These are phyloP conservation scores for Malurus elegans DNA, from an alignment of 2,113 vertebrate species.

Conservation along the genomic window DNA sequence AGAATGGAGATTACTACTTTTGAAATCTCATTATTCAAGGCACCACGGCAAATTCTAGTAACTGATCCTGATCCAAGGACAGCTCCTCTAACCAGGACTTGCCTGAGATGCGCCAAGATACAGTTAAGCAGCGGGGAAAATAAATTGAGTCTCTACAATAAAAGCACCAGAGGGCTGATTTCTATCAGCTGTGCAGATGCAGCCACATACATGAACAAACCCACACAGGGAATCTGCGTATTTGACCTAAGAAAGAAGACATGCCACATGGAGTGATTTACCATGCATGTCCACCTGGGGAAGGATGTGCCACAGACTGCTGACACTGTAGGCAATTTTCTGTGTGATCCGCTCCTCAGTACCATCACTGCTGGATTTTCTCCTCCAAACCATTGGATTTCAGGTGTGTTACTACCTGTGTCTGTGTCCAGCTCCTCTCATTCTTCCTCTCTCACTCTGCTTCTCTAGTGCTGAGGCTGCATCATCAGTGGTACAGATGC, in stretches of 20 bases:
- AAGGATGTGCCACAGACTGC: not conserved
- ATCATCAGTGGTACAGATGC: not conserved
- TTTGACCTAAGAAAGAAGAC: not conserved
- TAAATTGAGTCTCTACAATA: not conserved
- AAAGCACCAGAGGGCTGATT: not conserved
- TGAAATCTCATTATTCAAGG: not conserved
- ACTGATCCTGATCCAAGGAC: not conserved
- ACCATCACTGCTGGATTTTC: not conserved
- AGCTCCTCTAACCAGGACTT: not conserved
- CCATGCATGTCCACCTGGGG: accelerated
- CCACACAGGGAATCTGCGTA: not conserved
- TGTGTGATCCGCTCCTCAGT: accelerated
- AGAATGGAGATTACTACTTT: not conserved
- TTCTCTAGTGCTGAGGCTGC: not conserved
- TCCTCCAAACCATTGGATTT: not conserved
- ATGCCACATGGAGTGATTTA: not conserved
- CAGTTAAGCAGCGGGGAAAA: not conserved
- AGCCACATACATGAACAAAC: not conserved
- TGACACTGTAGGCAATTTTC: not conserved
- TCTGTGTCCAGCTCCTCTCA: not conserved
- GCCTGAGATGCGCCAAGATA: not conserved
- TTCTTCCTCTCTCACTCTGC: not conserved
- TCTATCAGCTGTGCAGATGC: not conserved
- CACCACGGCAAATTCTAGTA: not conserved
- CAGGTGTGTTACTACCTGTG: not conserved